Evolutionary conservation across 1,140 invertebrate genomes (phyloP), one percentile per base, ranked within the genome.

Genomic region (Dolichoris vasculosae): DNA sequence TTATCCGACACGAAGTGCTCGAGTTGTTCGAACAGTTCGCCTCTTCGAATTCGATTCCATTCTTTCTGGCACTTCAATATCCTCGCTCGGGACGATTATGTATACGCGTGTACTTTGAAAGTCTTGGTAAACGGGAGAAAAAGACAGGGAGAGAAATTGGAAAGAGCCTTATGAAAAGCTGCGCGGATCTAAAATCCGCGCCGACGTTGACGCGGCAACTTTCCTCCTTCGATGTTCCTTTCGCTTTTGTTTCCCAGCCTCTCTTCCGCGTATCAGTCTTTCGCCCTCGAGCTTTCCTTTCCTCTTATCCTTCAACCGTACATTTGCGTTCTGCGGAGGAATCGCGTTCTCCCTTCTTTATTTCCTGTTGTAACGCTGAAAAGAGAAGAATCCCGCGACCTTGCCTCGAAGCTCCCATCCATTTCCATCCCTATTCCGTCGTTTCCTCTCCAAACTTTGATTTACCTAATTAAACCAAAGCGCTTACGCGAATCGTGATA

Each of bases 1-100:
- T 90, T 91, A 90, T 90, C 86, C 26, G 23, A 64, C 75, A 13
- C 30, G 9, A 15, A 55, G 2, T 35, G 8, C 9, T 38, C 17
- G n/a, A 51, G n/a, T n/a, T n/a, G n/a, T n/a, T n/a, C n/a, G n/a
- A n/a, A n/a, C 38, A 55, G 4, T 43, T 55, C 26, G 23, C 59
- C 30, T 26, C 46, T 40, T 30, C 23, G 1, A 32, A 15, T 40
- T 75, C 38, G 20, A n/a, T 48, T 67, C 23, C 30, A 30, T 64
- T 48, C 48, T 43, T 76, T 46, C 55, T n/a, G 40, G 23, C 35
- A n/a, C 59, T 76, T 77, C 73, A 64, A 77, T 83, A 67, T 75
- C 32, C 38, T 46, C 3, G 20, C 7, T 20, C 48, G 32, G 17
- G 46, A 73, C 46, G 32, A 35, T 48, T 40, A 43, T 38, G 30